Evolutionary conservation across 2,797 vertebrate genomes (phyloP).

Genomic region (Sebastes cheni): DNA sequence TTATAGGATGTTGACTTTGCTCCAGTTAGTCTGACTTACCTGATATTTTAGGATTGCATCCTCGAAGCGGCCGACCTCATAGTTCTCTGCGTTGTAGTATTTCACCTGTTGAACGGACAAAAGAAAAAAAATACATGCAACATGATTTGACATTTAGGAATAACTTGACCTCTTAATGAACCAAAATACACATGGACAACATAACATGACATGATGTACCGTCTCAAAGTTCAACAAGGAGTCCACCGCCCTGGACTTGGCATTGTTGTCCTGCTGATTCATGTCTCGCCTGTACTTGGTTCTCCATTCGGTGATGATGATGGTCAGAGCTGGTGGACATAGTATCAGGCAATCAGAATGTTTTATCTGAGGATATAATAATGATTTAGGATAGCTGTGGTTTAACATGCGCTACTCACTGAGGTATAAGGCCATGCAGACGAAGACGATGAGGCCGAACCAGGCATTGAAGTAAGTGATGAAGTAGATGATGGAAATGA

Average conservation of each 20-base stretch:
- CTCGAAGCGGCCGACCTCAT: constrained; percentile 90
- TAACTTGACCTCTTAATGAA: background rate
- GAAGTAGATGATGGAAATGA: constrained; percentile 95
- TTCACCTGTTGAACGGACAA: constrained; percentile 86
- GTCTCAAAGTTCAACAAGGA: constrained; percentile 97
- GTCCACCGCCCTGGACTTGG: constrained; percentile 92
- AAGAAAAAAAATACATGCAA: background rate
- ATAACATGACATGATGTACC: constrained; percentile 71
- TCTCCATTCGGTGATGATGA: constrained; percentile 96
- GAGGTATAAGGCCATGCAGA: constrained; percentile 95
- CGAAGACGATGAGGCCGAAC: constrained; percentile 96
- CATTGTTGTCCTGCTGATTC: constrained; percentile 91
- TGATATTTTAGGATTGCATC: constrained; percentile 93
- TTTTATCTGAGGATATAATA: background rate
- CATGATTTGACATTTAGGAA: background rate
- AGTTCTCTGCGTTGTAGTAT: constrained; percentile 94
- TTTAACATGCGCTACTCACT: constrained; percentile 80
- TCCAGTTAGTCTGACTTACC: constrained; percentile 69
- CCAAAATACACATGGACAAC: background rate
- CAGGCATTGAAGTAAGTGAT: constrained; percentile 92
- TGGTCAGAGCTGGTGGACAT: constrained; percentile 86
- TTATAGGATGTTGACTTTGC: too few species aligned
- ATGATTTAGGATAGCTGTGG: background rate
- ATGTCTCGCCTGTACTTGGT: constrained; percentile 94
- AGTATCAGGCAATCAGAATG: background rate